Conservation (phyloP, 1,140 invertebrate species). For the Goniozus legneri region DNA sequence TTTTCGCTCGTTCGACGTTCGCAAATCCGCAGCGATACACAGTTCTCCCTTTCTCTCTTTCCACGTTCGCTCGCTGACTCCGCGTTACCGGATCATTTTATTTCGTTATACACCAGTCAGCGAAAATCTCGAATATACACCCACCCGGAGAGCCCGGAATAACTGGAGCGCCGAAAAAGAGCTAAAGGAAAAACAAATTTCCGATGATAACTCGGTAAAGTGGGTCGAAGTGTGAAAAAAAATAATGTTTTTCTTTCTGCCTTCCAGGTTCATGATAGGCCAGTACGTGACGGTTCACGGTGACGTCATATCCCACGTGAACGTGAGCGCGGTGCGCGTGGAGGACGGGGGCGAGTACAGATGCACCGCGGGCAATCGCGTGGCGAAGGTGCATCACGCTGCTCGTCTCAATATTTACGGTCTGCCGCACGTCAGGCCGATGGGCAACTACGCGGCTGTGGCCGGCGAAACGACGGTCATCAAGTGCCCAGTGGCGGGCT, state of each 20-base stretch:
- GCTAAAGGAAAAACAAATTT: too few species aligned
- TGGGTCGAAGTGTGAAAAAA: too few species aligned
- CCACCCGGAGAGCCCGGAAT: too few species aligned
- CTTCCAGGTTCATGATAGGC: constrained; percentile 78
- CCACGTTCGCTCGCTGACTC: too few species aligned
- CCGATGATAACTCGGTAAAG: too few species aligned
- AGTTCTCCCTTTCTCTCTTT: too few species aligned
- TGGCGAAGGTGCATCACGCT: constrained; percentile 71
- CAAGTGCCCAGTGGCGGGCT: constrained; percentile 90
- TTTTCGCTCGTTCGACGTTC: neutral
- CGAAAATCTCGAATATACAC: too few species aligned
- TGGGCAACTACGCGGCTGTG: constrained; percentile 87
- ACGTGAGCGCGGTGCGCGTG: constrained; percentile 82
- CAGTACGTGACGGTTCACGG: constrained; percentile 89
- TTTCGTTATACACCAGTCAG: too few species aligned
- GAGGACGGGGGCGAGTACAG: constrained; percentile 91
- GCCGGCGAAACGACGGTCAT: constrained; percentile 82
- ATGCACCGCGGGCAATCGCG: constrained; percentile 81
- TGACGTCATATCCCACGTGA: constrained; percentile 91
- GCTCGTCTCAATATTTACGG: constrained; percentile 90
- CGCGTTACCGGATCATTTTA: too few species aligned
- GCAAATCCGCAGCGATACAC: too few species aligned
- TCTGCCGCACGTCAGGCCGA: constrained; percentile 81
- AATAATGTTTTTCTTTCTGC: too few species aligned
- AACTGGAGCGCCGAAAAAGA: too few species aligned